Percentiles rank a stretch among this genome's conserved stretches.
Evolutionary conservation across 2,113 vertebrate species (phyloP).

Genomic region (Anthoscopus minutus): DNA sequence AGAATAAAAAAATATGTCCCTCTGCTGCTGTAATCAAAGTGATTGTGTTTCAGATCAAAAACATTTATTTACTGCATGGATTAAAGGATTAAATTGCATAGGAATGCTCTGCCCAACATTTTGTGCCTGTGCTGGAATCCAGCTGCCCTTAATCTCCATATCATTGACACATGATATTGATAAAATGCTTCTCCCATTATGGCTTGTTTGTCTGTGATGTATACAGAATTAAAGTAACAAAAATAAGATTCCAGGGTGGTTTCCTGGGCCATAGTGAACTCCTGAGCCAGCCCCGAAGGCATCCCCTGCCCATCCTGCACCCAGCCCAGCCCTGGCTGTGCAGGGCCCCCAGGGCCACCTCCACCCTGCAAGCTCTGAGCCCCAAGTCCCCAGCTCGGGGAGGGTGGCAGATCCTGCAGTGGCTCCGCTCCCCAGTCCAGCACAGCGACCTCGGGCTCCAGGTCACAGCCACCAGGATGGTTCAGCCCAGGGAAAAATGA

Average conservation of each 20-base stretch:
- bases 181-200: background rate
- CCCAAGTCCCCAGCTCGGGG: background rate
- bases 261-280: background rate
- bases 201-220: background rate
- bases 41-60: conserved; percentile 8
- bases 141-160: conserved; percentile 9
- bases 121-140: background rate
- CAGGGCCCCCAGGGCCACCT: background rate
- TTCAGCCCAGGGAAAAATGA: background rate
- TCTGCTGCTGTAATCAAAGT: background rate
- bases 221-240: background rate
- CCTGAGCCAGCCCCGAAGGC: background rate
- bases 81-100: conserved; percentile 25
- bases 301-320: background rate
- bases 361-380: fast-evolving
- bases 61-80: conserved; percentile 14
- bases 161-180: background rate
- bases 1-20: background rate
- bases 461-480: background rate
- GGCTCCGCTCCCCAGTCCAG: too few species aligned
- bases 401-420: background rate
- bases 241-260: background rate
- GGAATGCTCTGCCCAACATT: background rate
- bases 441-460: too few species aligned
- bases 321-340: background rate